Base-by-base conservation (phyloP, 2,888 invertebrate species). In the Rhorus exstirpatorius region DNA sequence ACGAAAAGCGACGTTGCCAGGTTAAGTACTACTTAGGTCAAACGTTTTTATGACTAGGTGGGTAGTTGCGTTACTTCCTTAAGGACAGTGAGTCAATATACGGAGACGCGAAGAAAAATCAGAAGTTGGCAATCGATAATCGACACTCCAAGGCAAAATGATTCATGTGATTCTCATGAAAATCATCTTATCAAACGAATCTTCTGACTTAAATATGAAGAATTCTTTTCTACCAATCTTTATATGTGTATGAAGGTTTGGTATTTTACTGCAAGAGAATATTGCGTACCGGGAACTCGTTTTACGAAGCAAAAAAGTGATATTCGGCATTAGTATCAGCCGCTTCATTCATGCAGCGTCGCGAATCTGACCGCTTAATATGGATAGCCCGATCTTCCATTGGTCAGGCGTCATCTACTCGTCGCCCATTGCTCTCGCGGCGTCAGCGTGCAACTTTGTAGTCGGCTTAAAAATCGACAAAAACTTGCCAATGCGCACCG, bases 271-370 rank as follows among this genome's bases (percentile, higher is more conserved):
- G 46, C 2, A 10, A 38, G 14, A 17, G 12, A 21, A 51, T 55
- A 70, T 70, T 31, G 35, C 60, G 58, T 67, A 67, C 26, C 41
- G 63, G 12, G 17, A 53, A 68, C 44, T 74, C 61, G 79, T 79
- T 19, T 41, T n/a, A n/a, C 1, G 61, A 14, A 74, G 79, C 75
- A 75, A 70, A 82, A 79, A 79, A 82, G 79, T 79, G 79, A 79
- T 61, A 68, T 79, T 67, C 60, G 60, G 83, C 85, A 84, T 79
- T 84, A 83, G 83, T 81, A 81, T 80, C 67, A 86, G 85, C 77
- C 84, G 84, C 86, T 88, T 86, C 89, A 89, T 89, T 90, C 90
- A 90, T 88, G 85, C 87, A 85, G 81, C 85, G 82, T 83, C 80
- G 38, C 77, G 79, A 82, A 71, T 81, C 85, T 85, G 85, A 84